Evolutionary conservation across 2,113 vertebrate species (phyloP).

Genomic region (Tyrannus savana): DNA sequence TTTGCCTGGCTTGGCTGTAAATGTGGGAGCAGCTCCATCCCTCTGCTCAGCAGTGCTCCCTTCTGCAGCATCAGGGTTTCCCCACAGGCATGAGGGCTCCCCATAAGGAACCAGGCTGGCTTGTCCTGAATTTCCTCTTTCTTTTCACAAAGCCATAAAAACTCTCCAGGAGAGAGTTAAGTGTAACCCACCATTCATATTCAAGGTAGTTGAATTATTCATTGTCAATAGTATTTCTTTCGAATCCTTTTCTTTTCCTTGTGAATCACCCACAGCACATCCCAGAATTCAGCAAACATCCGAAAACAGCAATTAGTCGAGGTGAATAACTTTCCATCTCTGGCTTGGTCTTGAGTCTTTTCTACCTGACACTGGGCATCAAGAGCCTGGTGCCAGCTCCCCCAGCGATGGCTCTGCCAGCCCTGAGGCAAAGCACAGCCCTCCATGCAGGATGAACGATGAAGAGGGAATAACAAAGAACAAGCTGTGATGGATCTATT

Average conservation of each 20-base stretch:
- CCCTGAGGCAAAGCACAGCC: neutral
- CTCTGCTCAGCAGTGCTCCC: neutral
- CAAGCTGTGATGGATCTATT: constrained; percentile 51
- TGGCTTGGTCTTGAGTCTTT: neutral
- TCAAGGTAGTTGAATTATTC: constrained; percentile 62
- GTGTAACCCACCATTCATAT: constrained; percentile 47
- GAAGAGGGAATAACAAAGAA: constrained; percentile 35
- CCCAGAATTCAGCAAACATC: neutral
- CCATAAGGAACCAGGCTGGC: accelerated
- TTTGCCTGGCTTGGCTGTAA: neutral
- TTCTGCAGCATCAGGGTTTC: accelerated
- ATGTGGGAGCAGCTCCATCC: neutral
- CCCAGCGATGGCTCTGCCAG: neutral
- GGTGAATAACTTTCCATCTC: neutral
- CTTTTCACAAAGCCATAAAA: constrained; percentile 62
- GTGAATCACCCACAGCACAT: constrained; percentile 25
- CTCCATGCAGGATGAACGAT: neutral
- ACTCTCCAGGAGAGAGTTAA: constrained; percentile 6
- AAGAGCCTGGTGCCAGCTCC: neutral
- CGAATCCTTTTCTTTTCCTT: constrained; percentile 8
- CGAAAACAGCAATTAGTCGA: neutral
- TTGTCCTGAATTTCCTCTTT: neutral
- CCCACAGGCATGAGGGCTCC: neutral
- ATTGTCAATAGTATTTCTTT: constrained; percentile 54
- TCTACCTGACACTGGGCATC: neutral